Conservation (phyloP, 2,113 vertebrate species). For the Apteryx mantelli region DNA sequence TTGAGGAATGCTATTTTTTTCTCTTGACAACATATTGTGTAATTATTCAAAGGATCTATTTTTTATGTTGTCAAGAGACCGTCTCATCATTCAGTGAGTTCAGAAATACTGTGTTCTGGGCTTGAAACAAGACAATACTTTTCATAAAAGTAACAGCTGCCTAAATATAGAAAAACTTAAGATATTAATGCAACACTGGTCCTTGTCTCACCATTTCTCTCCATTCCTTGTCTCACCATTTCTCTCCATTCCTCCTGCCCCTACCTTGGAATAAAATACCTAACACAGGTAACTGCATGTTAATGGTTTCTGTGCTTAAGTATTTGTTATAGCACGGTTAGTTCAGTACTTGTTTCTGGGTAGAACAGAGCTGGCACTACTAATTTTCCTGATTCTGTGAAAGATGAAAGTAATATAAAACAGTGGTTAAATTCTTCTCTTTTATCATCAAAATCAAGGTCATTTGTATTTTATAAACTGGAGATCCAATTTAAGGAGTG, state of each 20-base stretch:
- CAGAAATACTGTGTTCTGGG: not conserved
- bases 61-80: not conserved
- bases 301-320: not conserved
- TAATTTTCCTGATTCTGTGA: slow-evolving; percentile 10
- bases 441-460: slow-evolving; percentile 41
- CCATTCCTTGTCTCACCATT: not conserved
- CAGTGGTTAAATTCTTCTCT: not conserved
- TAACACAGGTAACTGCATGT: not conserved
- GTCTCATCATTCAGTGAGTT: not conserved
- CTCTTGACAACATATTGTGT: not conserved
- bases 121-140: not conserved
- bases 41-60: not conserved
- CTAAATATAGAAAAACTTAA: not conserved
- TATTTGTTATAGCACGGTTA: not conserved
- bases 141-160: not conserved
- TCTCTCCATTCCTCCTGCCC: not conserved
- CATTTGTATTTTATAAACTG: slow-evolving; percentile 43
- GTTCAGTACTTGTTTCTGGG: not conserved
- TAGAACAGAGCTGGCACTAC: not conserved
- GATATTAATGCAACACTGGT: not conserved
- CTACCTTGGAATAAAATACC: not conserved
- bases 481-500: slow-evolving; percentile 47
- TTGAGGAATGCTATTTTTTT: not conserved
- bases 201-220: not conserved
- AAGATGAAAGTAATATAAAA: not conserved